Evolutionary conservation across 2,888 invertebrate genomes (phyloP), one percentile per base, ranked within the genome.

Genomic region (Cantharis lateralis): DNA sequence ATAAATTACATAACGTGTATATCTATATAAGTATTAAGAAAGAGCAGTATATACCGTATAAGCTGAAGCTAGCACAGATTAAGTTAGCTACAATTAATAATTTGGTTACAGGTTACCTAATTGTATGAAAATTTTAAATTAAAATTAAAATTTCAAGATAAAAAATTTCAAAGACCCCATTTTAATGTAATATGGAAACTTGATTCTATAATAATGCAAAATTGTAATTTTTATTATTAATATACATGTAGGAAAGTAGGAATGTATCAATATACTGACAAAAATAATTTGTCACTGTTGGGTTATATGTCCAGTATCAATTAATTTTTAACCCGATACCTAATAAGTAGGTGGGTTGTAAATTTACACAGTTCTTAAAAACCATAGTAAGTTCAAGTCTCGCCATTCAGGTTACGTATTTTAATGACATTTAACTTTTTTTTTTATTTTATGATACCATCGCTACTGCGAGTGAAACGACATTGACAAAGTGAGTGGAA

Each of bases 401-500:
- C 10, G 18, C 64, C n/a, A 10, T 20, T n/a, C 9, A 66, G 20
- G 24, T n/a, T 18, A 66, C 20, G 20, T 66, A 66, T 32, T 48
- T 28, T 28, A 13, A 15, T 18, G 70, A 48, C 62, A 20, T 24
- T 61, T n/a, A 62, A 28, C 24, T 61, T 62, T 61, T 63, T 61
- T 63, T 70, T 62, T 48, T 75, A 68, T 78, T 82, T 77, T 71
- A 76, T 72, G 82, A 82, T 82, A 81, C 79, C 78, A 82, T 83
- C 80, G 78, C 80, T 75, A 70, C 79, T 66, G 78, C 71, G 74
- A 75, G 75, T 78, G 79, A 80, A 82, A 78, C 84, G 86, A 85
- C 86, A 84, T 82, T 85, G 85, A 86, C 85, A 83, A 84, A 86
- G 85, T 82, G 86, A 82, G 81, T 83, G 82, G 84, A 84, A 84